phyloP scores from a whole-genome alignment of 2,113 vertebrate genomes.

The Leucopsar rothschildi region DNA sequence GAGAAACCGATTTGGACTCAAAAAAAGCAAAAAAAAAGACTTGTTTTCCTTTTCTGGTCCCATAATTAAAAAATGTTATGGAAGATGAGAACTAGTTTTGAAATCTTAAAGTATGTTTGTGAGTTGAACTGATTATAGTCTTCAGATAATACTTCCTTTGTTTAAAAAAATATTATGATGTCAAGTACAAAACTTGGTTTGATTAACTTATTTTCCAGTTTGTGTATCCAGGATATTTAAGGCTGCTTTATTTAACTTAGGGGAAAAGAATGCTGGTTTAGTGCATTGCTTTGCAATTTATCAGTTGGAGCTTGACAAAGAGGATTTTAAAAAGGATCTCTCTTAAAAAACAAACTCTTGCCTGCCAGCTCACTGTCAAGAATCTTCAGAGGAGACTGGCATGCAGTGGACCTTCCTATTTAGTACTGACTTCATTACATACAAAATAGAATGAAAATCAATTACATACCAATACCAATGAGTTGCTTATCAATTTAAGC shows the following conservation, averaged over 20 bases:
- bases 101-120: not conserved
- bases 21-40: not conserved
- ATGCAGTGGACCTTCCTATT: not conserved
- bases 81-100: not conserved
- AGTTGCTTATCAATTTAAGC: not conserved
- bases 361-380: not conserved
- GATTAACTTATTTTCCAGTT: slow-evolving; percentile 43
- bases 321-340: not conserved
- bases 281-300: not conserved
- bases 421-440: not conserved
- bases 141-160: slow-evolving; percentile 5
- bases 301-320: not conserved
- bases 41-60: not conserved
- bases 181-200: slow-evolving; percentile 10
- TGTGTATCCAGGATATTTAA: slow-evolving; percentile 1
- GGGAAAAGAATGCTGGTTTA: not conserved
- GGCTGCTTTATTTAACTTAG: not conserved
- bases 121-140: not conserved
- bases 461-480: not conserved
- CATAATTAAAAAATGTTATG: not conserved
- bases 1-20: not conserved
- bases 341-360: not conserved
- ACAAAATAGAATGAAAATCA: not conserved
- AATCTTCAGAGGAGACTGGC: not conserved
- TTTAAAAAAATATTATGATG: not conserved